Evolutionary conservation across 2,113 vertebrate genomes (phyloP), one percentile per base, ranked within the genome.

Genomic region (Todiramphus chloris): DNA sequence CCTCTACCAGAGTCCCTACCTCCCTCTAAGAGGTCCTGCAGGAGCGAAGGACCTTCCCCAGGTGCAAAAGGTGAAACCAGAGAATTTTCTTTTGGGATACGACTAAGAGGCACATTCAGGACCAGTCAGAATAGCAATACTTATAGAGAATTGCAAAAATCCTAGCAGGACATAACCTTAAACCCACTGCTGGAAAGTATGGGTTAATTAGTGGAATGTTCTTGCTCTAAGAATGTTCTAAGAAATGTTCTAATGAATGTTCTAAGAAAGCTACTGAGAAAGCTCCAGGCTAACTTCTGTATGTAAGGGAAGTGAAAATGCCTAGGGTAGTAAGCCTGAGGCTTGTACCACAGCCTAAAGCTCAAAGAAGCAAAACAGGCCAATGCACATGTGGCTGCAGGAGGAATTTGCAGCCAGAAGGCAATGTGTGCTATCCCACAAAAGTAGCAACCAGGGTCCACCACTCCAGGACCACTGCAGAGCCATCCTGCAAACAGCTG

Each of bases 361-460:
- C 92, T 94, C 59, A 73, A 75, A 93, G 84, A 67, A 95, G 80
- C 53, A 86, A 67, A 82, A 73, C 83, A 93, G 83, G 79, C 67
- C 89, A 94, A 31, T 48, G 90, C 90, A 96, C 87, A 89, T 0
- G 1, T n/a, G 75, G 87, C 91, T 86, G 95, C 76, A 86, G 83
- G 56, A 78, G 37, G 15, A 31, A 60, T 74, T 46, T 74, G 75
- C 51, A 83, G 25, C 39, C 30, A 63, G 50, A 79, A 56, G 8
- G 21, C 3, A 0, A 1, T n/a, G 75, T 25, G 46, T 3, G 2
- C 53, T 76, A 67, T 89, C 24, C 67, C 43, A 12, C 1, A 2
- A 6, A 83, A 81, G 17, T 41, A 28, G 41, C 25, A 63, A 46
- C 30, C 58, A 27, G 56, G 9, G 30, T 75, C 76, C 66, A 35